A percentile compares a stretch with the other conserved stretches of the same genome.
Conservation (phyloP, 2,797 vertebrate genomes). For the Malacoraja senta region DNA sequence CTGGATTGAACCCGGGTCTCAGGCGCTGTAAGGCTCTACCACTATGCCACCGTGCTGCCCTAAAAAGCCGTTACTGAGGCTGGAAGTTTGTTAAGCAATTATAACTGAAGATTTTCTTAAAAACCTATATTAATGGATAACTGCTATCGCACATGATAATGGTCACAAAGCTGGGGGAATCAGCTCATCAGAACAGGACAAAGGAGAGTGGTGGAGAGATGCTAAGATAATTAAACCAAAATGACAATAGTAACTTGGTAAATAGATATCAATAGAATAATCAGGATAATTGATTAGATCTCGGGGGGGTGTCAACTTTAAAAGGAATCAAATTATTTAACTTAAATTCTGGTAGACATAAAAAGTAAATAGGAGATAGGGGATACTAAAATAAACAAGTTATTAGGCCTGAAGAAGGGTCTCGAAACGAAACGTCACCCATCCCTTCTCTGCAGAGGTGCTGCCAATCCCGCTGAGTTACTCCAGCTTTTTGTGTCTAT, state of each 20-base stretch:
- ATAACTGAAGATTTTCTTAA: neutral
- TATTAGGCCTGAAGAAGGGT: neutral
- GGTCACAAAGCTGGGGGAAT: neutral
- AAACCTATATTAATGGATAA: neutral
- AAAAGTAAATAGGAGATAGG: neutral
- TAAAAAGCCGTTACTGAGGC: too few relatives aligned
- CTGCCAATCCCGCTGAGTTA: too few relatives aligned
- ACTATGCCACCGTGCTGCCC: too few relatives aligned
- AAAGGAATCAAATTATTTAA: neutral
- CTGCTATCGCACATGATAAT: too few relatives aligned
- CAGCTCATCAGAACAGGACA: neutral
- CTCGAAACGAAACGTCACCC: too few relatives aligned
- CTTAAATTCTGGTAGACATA: neutral
- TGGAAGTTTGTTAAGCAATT: neutral
- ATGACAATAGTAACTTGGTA: neutral
- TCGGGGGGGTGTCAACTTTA: neutral
- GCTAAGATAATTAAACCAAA: neutral
- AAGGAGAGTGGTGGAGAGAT: neutral
- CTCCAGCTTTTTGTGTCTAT: too few relatives aligned
- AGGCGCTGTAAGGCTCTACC: too few relatives aligned
- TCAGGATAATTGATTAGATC: neutral
- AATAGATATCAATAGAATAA: neutral
- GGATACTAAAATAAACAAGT: neutral
- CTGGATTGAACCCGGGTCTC: too few relatives aligned
- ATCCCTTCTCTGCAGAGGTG: too few relatives aligned